A percentile compares a stretch with the other conserved stretches of the same genome.
phyloP scores from a whole-genome alignment of 2,797 vertebrate species.

The Neosilurus mollespiculum region DNA sequence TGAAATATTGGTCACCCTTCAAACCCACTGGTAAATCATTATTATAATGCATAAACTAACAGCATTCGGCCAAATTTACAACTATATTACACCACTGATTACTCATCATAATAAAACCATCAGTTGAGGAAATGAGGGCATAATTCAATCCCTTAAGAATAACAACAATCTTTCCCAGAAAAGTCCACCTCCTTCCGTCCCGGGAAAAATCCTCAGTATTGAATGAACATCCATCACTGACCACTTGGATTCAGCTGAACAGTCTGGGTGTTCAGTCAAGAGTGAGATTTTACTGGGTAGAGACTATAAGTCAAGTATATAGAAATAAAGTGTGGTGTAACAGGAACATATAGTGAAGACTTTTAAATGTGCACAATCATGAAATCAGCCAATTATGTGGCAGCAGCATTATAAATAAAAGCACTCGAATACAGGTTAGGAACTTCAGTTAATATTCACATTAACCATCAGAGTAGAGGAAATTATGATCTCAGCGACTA shows the following conservation, averaged over 20 bases:
- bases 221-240: too few species aligned
- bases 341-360: not conserved
- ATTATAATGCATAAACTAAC: not conserved
- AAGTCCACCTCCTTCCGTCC: not conserved
- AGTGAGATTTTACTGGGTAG: too few species aligned
- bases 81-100: not conserved
- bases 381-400: not conserved
- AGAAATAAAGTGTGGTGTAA: not conserved
- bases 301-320: too few species aligned
- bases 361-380: not conserved
- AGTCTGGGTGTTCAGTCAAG: too few species aligned
- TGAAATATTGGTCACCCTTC: not conserved
- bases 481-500: not conserved
- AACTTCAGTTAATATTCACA: not conserved
- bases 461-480: not conserved
- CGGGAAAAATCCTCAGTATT: too few species aligned
- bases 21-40: not conserved
- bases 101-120: conserved; percentile 19
- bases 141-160: conserved; percentile 18
- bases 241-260: too few species aligned
- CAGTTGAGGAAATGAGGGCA: conserved; percentile 19
- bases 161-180: conserved; percentile 2
- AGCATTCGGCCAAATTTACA: not conserved
- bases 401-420: not conserved
- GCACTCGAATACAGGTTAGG: not conserved